Evolutionary conservation across 2,888 invertebrate species (phyloP), one percentile per base, ranked within the genome.

Genomic region (Cryptocheilus praepositus): DNA sequence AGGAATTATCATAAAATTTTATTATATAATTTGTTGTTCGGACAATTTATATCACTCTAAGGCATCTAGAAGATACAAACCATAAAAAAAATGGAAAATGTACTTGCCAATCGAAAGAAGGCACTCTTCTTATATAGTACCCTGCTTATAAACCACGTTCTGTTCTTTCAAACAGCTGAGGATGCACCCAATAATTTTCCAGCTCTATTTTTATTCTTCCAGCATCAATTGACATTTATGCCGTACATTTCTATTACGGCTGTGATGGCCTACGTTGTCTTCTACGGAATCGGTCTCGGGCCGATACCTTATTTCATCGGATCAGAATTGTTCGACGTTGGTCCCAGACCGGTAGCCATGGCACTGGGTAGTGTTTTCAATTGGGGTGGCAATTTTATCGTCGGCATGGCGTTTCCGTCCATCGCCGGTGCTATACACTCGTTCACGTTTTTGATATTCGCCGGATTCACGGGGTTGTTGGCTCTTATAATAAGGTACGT

Each of bases 241-340:
- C 92, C 95, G 44, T 92, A 93, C 83, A 85, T 95, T 57, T 93
- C 94, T 79, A 93, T 95, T 78, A 86, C 91, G 22, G 92, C 94
- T 1, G 93, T 95, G 43, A 89, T 95, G 79, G 89, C 92, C 7
- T 96, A 94, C 83, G 95, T 97, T 53, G 90, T 95, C 64, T 93
- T 93, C 73, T 97, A 94, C 85, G 95, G 96, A 63, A 90, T 96
- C 66, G 96, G 96, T 0, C 91, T 97, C 44, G 96, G 96, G 0
- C 96, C 96, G 0, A 95, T 96, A 82, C 95, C 96, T 0, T 96
- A 94, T 87, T 96, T 96, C 84, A 94, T 96, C 76, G 96, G 95
- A 18, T 93, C 95, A 89, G 96, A 97, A 89, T 87, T 96, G 61
- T 96, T 96, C 85, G 95, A 95, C 83, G 94, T 95, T 68, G 94